Percentiles rank a stretch among this genome's conserved stretches.
These are phyloP conservation scores for Reticulitermes lucifugus DNA, from an alignment of 2,888 invertebrate species.

Conservation along the genomic window DNA sequence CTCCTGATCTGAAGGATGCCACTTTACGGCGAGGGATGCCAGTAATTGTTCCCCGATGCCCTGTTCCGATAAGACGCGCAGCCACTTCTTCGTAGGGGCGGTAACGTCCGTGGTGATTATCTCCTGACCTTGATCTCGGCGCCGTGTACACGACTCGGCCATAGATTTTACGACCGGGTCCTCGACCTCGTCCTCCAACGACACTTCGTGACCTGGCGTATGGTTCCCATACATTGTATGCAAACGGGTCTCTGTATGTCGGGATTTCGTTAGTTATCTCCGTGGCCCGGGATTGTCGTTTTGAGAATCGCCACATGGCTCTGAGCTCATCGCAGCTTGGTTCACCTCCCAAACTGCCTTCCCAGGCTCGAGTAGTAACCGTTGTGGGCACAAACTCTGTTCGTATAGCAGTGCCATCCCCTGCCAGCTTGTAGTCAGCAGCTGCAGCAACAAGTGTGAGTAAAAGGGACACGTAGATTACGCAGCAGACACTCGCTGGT, in stretches of 20 bases:
- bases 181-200: constrained; percentile 54
- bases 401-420: constrained; percentile 25
- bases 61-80: constrained; percentile 65
- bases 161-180: constrained; percentile 69
- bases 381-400: constrained; percentile 51
- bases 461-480: constrained; percentile 23
- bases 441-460: constrained; percentile 24
- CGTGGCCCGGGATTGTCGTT: constrained; percentile 86
- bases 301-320: constrained; percentile 93
- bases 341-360: constrained; percentile 70
- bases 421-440: constrained; percentile 8
- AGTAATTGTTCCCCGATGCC: constrained; percentile 59
- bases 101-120: constrained; percentile 63
- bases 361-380: constrained; percentile 54
- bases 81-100: constrained; percentile 67
- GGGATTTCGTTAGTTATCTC: constrained; percentile 90
- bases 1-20: constrained; percentile 63
- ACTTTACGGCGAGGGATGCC: constrained; percentile 57
- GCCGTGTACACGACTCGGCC: constrained; percentile 80
- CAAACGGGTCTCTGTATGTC: constrained; percentile 83
- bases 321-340: constrained; percentile 89
- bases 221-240: constrained; percentile 85
- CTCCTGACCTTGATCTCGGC: constrained; percentile 63
- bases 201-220: constrained; percentile 60
- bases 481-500: neutral